Conservation (phyloP, 2,113 vertebrate genomes). For the Engraulis encrasicolus region DNA sequence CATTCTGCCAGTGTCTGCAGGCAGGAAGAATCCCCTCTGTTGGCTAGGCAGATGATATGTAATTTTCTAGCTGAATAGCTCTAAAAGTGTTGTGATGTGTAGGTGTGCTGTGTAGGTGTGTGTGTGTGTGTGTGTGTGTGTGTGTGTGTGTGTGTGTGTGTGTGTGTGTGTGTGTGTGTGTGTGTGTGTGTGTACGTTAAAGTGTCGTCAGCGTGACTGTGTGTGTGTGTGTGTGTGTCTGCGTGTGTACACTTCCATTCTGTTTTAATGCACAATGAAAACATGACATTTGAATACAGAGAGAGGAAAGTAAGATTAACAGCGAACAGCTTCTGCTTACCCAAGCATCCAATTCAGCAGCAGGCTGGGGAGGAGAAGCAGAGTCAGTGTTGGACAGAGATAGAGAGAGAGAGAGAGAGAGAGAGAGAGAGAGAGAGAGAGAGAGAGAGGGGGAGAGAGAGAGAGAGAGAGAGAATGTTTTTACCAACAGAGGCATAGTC, state of each 20-base stretch:
- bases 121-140: background rate
- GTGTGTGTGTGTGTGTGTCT: conserved; percentile 23
- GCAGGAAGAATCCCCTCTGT: conserved; percentile 71
- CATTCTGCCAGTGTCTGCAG: conserved; percentile 49
- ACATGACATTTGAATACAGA: conserved; percentile 83
- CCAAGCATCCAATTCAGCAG: conserved; percentile 81
- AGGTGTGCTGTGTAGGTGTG: conserved; percentile 35
- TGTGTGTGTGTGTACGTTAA: background rate
- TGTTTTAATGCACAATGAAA: conserved; percentile 81
- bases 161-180: background rate
- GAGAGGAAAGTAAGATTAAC: conserved; percentile 70
- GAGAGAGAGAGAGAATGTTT: conserved; percentile 1
- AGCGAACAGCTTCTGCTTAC: conserved; percentile 74
- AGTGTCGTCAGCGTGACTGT: too few relatives aligned
- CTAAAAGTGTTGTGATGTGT: conserved; percentile 86
- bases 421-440: background rate
- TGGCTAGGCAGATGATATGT: conserved; percentile 84
- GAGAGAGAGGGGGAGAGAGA: background rate
- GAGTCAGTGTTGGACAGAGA: too few relatives aligned
- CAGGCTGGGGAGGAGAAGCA: conserved; percentile 73
- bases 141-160: conserved; percentile 24
- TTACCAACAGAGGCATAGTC: background rate
- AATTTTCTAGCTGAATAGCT: conserved; percentile 93
- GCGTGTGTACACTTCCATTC: conserved; percentile 62
- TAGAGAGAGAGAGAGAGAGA: conserved; percentile 47